Evolutionary conservation across 2,888 invertebrate genomes (phyloP), one percentile per base, ranked within the genome.

Genomic region (Elysia crispata): DNA sequence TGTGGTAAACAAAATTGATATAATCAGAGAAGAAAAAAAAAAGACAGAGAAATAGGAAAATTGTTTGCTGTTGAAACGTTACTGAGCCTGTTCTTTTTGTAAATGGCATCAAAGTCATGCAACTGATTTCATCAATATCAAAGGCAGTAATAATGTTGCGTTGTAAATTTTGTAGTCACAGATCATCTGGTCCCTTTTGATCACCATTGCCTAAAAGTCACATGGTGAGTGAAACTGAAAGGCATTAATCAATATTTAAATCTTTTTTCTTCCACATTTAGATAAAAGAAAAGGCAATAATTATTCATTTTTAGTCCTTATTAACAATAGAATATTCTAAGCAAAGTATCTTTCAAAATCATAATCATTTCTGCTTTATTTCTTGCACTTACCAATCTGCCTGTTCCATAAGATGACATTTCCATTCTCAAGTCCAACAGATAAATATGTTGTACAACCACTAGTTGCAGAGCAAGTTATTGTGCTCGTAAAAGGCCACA

Each of bases 361-460:
- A 25, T 3, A 23, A 66, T 18, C 8, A 28, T 23, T 23, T 23
- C 23, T n/a, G 15, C 64, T 18, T n/a, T 23, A 25, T 18, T 66
- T 23, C 5, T 6, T 13, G 13, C 20, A 25, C 84, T 84, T 85
- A 91, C 91, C 91, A 78, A 90, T 83, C 78, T 89, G 86, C 80
- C 86, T 86, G 81, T 91, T 89, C 91, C 91, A 91, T 0, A 91
- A 62, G 1, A 89, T 82, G 30, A 90, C 81, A 66, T 85, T 89
- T 6, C 90, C 90, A 83, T 89, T 89, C 31, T 86, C 84, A 41
- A 91, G 80, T 0, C 90, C 91, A 25, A 91, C 49, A 15, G 89
- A 90, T 23, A 91, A 73, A 31, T 89, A 76, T n/a, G 87, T 85
- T 3, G 87, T 86, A 70, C 89, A 89, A 0, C 81, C 80, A 13